Base-by-base conservation (phyloP, 2,797 vertebrate genomes). In the Meriones psammophilus region DNA sequence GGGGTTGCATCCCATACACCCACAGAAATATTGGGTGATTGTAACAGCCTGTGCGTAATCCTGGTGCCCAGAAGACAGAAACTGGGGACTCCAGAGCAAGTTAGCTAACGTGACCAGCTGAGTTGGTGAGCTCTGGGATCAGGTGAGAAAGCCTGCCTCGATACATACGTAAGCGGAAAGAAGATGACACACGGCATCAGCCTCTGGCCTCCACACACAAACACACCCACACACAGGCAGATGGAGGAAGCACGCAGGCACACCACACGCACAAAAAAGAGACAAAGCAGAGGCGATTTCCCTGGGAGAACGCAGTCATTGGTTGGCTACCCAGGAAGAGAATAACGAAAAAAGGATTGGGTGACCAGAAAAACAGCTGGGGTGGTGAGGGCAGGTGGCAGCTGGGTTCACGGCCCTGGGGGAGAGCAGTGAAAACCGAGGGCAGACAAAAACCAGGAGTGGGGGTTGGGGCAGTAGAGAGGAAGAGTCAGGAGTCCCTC, bases 371-470 rank as follows among this genome's bases (percentile, higher is more conserved):
- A 85, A 97, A 92, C 97, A 97, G 95, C 96, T 94, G 94, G 88
- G 42, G 88, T 22, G 92, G 78, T 80, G 60, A 94, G 76, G 91
- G 91, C 96, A 97, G 97, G 96, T 96, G 96, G 97, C 92, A 92
- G 64, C 86, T 74, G 71, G 69, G 78, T 87, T 92, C 66, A 5
- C 0, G 1, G 76, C 69, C 88, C 86, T 58, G 30, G 22, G 90
- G 93, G 89, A 96, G n/a, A 42, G 28, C 69, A 83, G 8, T n/a
- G 88, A 60, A 97, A 97, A 88, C 74, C 84, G 77, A 62, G 14
- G 26, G 80, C 42, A 95, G 84, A 94, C 17, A 54, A 92, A 50
- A 92, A 22, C 42, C 64, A 9, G 71, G 46, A 39, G 71, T 68
- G 42, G 33, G 54, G 7, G 56, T 17, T 58, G 74, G 22, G 4